Conservation (phyloP, 2,797 vertebrate species). For the Rachycentron canadum region DNA sequence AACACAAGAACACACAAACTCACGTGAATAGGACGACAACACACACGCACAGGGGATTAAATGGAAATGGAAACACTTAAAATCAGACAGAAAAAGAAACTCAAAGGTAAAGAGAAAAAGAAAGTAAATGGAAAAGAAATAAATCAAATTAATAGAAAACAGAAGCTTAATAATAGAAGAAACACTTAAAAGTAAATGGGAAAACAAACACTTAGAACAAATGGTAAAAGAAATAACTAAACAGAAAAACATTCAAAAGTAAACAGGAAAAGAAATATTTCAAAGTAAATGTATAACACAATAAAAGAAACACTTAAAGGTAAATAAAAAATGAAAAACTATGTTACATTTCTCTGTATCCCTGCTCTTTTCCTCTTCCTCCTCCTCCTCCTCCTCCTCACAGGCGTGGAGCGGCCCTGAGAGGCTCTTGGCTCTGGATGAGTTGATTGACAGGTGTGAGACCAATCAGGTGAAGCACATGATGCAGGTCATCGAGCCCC, state of each 20-base stretch:
- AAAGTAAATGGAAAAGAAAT: neutral
- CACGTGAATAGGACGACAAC: neutral
- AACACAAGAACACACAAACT: neutral
- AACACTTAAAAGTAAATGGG: neutral
- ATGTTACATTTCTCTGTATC: too few species aligned
- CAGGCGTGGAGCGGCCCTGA: constrained; percentile 95
- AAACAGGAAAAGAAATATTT: neutral
- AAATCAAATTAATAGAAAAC: too few species aligned
- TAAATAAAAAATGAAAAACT: too few species aligned
- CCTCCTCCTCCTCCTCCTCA: too few species aligned
- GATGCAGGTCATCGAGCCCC: constrained; percentile 97
- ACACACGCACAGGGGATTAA: neutral
- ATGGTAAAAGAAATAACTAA: too few species aligned
- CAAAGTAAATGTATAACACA: too few species aligned
- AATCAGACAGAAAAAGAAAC: too few species aligned
- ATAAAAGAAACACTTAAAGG: too few species aligned
- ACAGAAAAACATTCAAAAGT: neutral
- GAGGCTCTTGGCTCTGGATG: constrained; percentile 94
- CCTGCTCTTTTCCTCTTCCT: neutral
- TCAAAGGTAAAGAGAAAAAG: too few species aligned
- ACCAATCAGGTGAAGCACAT: constrained; percentile 95
- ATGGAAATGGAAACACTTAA: neutral
- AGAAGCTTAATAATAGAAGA: too few species aligned
- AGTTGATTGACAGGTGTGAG: constrained; percentile 94
- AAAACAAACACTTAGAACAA: neutral